Conservation (phyloP, 35 echinoderm and acorn worm species). For the Acanthaster planci region DNA sequence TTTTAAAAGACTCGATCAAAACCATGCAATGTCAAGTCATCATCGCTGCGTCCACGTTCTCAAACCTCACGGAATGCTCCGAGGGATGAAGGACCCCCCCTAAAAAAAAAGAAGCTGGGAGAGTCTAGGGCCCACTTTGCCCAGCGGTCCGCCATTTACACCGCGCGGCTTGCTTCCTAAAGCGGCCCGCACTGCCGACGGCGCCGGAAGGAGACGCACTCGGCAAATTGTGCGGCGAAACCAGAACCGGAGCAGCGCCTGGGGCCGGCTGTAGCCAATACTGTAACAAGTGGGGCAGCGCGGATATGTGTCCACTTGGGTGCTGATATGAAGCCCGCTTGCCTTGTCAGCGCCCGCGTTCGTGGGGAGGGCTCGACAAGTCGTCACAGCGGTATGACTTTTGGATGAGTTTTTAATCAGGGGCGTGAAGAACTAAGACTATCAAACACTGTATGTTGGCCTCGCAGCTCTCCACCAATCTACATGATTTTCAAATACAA, state of each 20-base stretch:
- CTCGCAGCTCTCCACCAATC: not conserved
- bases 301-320: constrained; percentile 24
- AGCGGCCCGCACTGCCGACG: not conserved
- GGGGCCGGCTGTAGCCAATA: constrained; percentile 20
- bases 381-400: constrained; percentile 30
- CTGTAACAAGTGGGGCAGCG: constrained; percentile 24
- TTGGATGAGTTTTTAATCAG: constrained; percentile 31
- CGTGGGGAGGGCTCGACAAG: not conserved
- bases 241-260: constrained; percentile 22
- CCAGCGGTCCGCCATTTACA: not conserved
- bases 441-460: not conserved
- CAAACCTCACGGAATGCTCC: constrained; percentile 16
- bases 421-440: constrained; percentile 27
- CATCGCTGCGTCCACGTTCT: not conserved
- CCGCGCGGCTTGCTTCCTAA: constrained; percentile 11
- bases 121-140: constrained; percentile 21
- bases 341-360: not conserved
- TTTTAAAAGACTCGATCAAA: not conserved
- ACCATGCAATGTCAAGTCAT: constrained; percentile 9
- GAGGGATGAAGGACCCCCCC: not conserved
- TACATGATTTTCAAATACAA: not conserved
- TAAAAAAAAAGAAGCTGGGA: not conserved
- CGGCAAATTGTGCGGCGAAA: constrained; percentile 25
- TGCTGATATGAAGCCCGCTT: constrained; percentile 5
- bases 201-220: constrained; percentile 20